Conservation (phyloP, 1,140 invertebrate genomes). For the Temnothorax nylanderi region DNA sequence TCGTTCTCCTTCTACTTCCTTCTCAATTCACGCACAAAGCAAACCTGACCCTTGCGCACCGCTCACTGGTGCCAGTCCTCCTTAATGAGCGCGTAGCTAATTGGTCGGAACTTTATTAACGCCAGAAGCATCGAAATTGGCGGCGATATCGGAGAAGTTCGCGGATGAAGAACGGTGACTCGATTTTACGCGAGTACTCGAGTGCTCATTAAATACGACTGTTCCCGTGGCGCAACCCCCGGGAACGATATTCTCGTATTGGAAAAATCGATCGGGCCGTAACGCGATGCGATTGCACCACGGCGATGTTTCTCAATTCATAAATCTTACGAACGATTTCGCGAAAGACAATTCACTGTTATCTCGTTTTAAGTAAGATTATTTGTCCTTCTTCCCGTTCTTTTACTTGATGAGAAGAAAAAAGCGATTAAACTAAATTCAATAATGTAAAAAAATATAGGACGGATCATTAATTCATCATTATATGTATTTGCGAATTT, state of each 20-base stretch:
- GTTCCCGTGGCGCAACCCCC: not conserved
- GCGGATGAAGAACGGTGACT: conserved; percentile 52
- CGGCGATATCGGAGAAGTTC: conserved; percentile 49
- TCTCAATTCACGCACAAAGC: conserved; percentile 51
- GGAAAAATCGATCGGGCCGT: conserved; percentile 20
- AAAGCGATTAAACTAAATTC: not conserved
- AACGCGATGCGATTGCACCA: not conserved
- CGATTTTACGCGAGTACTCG: conserved; percentile 57
- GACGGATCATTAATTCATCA: not conserved
- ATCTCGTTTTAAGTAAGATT: not conserved
- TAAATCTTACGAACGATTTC: conserved; percentile 5
- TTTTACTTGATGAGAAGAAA: not conserved
- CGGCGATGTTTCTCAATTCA: not conserved
- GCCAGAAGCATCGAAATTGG: conserved; percentile 63
- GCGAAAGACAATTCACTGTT: not conserved
- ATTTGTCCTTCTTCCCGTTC: not conserved
- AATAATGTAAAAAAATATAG: not conserved
- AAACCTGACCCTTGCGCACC: conserved; percentile 40
- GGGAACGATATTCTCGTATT: not conserved
- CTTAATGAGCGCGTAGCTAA: conserved; percentile 71
- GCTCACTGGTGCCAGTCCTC: conserved; percentile 44
- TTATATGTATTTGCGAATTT: not conserved
- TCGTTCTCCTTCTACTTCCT: conserved; percentile 9
- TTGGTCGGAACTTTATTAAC: conserved; percentile 68
- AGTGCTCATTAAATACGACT: conserved; percentile 68